Base-by-base conservation (phyloP, 2,113 vertebrate genomes). In the Thymallus thymallus region DNA sequence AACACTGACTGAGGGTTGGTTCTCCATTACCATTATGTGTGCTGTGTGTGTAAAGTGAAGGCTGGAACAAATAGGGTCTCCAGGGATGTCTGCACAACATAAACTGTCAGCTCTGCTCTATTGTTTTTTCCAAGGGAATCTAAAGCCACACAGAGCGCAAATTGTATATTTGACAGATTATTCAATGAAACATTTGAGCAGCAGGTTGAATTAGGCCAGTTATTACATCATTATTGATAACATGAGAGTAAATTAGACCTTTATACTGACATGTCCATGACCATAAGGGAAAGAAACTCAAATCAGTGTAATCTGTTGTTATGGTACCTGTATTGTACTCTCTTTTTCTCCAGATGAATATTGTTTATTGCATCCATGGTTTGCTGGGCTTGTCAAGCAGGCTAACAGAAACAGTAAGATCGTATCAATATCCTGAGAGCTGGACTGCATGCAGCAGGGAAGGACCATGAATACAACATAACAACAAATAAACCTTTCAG, bases 281-380 rank as follows among this genome's bases (percentile, higher is more conserved):
- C 61, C 16, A 30, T 35, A 1, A 51, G 24, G n/a, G 48, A 30
- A 29, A 29, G 7, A 24, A 68, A 46, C 41, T 48, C 16, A 55
- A 60, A 55, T 64, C 30, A 62, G 35, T 66, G 0, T 58, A 61
- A 78, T 64, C 73, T 68, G 80, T 85, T 86, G 86, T 81, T 80
- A 88, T 75, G 81, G 56, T 73, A 85, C 75, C 70, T 70, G 56
- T 69, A 46, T 32, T 67, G 58, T 58, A 45, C 45, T 26, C 30
- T 12, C 2, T 3, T 60, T 77, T 55, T 55, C 46, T 77, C 13
- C 32, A 73, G 60, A 46, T 22, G 26, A 73, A 18, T 13, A 63
- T 30, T 29, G 14, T 64, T 70, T 75, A 69, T 80, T 30, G 22
- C 67, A 65, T 70, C 77, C 32, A 64, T 62, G 29, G 60, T 70